Evolutionary conservation across 2,113 vertebrate genomes (phyloP), one percentile per base, ranked within the genome.

Genomic region (Pseudorhombus dupliciocellatus): DNA sequence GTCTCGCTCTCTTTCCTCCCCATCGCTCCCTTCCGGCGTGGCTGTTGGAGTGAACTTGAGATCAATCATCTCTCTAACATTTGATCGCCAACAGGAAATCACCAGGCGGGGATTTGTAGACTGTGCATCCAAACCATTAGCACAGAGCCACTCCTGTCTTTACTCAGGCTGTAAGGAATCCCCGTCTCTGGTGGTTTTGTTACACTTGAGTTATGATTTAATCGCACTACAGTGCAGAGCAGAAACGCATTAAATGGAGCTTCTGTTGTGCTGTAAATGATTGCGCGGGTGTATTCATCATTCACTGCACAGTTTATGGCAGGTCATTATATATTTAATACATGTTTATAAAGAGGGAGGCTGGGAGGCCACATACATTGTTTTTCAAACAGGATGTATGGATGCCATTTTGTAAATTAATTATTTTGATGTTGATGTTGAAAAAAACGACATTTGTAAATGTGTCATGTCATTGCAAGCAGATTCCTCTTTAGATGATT

Each of bases 41-140:
- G 78, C 70, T 71, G 64, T 69, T 76, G 67, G 71, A 82, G 69
- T 69, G 55, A 86, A 80, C 75, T 73, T 44, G 44, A 84, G 78
- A 85, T 84, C 84, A 88, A 52, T 84, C 79, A 76, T 71, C 37
- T 68, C 61, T 2, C 66, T 75, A 83, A 81, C 77, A 83, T 77
- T 79, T 83, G 82, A 88, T 84, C 69, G 54, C 64, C 79, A 70
- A 59, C 65, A 34, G 55, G 57, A 59, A 75, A 66, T 64, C 37
- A 14, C 58, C 62, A 44, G 58, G 53, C 24, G 5, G 64, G 64
- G 76, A 68, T 70, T 62, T 57, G 53, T 20, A 48, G 73, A 46
- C 26, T 11, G 70, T 56, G 51, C 51, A 57, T 62, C 21, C 64
- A 57, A 70, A 51, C 69, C 66, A 65, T 73, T 80, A 66, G 55